Evolutionary conservation across 2,888 invertebrate genomes (phyloP).

Genomic region (Anagyrus pseudococci): DNA sequence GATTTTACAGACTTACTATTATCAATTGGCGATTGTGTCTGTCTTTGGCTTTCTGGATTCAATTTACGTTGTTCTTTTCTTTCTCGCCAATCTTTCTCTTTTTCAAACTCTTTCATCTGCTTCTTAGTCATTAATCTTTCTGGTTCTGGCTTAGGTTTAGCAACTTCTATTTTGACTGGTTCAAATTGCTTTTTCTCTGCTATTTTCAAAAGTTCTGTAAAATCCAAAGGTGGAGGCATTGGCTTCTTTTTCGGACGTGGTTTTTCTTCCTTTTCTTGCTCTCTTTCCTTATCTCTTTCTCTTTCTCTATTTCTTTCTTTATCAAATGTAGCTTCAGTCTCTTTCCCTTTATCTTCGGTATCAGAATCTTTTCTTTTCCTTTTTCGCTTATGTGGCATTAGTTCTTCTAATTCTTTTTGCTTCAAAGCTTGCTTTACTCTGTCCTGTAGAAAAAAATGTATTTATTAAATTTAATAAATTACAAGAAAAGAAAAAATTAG

Average conservation of each 20-base stretch:
- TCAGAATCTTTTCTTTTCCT: conserved; percentile 62
- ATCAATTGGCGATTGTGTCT: conserved; percentile 14
- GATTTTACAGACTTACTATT: conserved; percentile 10
- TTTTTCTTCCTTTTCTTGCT: conserved; percentile 60
- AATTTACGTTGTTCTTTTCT: conserved; percentile 55
- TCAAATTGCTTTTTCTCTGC: conserved; percentile 85
- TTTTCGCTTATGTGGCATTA: conserved; percentile 72
- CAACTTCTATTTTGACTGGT: conserved; percentile 70
- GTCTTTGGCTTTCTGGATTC: conserved; percentile 38
- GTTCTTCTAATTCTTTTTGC: conserved; percentile 75
- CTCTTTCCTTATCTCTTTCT: conserved; percentile 48
- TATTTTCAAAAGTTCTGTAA: conserved; percentile 78
- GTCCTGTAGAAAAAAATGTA: conserved; percentile 56
- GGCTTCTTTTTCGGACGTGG: conserved; percentile 69
- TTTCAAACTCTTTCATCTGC: conserved; percentile 77
- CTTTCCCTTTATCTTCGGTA: conserved; percentile 52
- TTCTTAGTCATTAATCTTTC: conserved; percentile 82
- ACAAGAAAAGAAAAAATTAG: conserved; percentile 4
- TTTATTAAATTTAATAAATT: not conserved
- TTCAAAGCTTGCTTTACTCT: conserved; percentile 79
- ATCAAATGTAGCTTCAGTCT: conserved; percentile 49
- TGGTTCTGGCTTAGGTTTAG: conserved; percentile 62
- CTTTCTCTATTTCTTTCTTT: conserved; percentile 48
- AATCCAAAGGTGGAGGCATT: conserved; percentile 79
- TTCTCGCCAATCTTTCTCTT: conserved; percentile 73